phyloP scores from a whole-genome alignment of 2,113 vertebrate genomes.

The Mixornis gularis region DNA sequence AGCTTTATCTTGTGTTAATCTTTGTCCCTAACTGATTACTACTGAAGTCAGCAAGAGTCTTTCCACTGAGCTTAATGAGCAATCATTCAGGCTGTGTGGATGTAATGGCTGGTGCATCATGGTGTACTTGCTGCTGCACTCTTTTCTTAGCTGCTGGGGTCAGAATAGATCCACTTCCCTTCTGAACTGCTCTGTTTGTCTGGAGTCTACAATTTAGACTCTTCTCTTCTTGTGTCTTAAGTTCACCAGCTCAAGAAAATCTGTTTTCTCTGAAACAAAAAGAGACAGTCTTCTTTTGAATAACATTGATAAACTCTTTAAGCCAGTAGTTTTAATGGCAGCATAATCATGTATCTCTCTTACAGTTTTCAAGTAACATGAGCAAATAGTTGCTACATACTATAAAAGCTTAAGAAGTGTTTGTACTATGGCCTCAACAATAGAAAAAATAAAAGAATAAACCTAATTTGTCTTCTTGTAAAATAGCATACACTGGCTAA shows the following conservation, averaged over 20 bases:
- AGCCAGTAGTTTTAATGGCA: neutral
- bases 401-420: neutral
- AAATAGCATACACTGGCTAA: neutral
- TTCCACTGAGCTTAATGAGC: neutral
- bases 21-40: neutral
- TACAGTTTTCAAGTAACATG: neutral
- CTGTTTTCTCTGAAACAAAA: neutral
- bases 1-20: neutral
- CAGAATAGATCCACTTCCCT: neutral
- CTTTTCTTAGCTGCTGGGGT: neutral
- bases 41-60: neutral
- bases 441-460: neutral
- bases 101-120: neutral
- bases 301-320: neutral
- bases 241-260: neutral
- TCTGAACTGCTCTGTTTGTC: neutral
- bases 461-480: neutral
- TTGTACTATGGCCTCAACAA: neutral
- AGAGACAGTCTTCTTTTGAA: neutral
- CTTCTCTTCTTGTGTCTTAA: neutral
- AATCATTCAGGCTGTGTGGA: neutral
- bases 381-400: neutral
- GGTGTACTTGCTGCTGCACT: neutral
- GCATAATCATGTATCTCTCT: neutral
- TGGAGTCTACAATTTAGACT: neutral